phyloP scores from a whole-genome alignment of 2,113 vertebrate genomes.

The Phyllostomus hastatus region DNA sequence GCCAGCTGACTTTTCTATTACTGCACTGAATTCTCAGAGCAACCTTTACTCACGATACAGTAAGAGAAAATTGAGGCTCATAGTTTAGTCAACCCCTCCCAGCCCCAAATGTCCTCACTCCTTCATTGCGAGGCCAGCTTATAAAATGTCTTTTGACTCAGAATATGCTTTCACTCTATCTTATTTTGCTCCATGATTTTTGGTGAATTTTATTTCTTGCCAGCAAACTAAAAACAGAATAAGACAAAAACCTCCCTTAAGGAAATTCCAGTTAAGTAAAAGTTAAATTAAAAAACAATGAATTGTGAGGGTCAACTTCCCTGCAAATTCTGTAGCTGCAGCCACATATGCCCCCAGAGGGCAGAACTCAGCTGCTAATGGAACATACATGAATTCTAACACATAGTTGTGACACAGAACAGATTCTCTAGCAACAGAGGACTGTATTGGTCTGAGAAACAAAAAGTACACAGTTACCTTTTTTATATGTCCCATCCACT shows the following conservation, averaged over 20 bases:
- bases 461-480: conserved; percentile 84
- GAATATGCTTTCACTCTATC: not conserved
- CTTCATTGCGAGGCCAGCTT: not conserved
- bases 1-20: not conserved
- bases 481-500: conserved; percentile 95
- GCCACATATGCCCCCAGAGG: not conserved
- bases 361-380: not conserved
- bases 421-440: not conserved
- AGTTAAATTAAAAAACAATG: not conserved
- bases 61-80: not conserved
- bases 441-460: not conserved
- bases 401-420: not conserved
- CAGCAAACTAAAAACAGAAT: not conserved
- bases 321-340: not conserved
- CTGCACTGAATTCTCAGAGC: not conserved
- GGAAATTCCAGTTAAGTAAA: conserved; percentile 9
- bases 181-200: not conserved
- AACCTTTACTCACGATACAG: not conserved
- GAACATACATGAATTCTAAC: not conserved
- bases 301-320: not conserved
- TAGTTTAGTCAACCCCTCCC: not conserved
- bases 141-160: not conserved
- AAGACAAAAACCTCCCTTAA: not conserved
- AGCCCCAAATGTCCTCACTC: not conserved
- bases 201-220: not conserved